These are phyloP conservation scores for Ophiodon elongatus DNA, from an alignment of 2,113 vertebrate genomes.

Conservation along the genomic window DNA sequence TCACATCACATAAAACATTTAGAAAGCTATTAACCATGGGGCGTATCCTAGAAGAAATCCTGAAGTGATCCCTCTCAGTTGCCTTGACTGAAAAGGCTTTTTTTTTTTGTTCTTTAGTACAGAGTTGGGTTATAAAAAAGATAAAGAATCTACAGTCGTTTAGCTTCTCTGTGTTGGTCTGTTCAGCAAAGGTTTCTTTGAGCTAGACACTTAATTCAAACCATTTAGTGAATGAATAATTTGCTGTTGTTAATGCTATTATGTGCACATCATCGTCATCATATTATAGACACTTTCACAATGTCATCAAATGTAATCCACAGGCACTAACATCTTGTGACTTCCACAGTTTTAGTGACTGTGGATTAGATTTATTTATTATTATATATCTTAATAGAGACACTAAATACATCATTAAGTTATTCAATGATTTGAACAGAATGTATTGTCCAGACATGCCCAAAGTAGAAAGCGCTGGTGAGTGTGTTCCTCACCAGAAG, in stretches of 20 bases:
- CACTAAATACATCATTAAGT: not conserved
- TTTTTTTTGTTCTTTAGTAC: not conserved
- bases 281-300: not conserved
- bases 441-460: not conserved
- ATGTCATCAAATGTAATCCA: not conserved
- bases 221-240: not conserved
- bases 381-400: not conserved
- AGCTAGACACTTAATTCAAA: not conserved
- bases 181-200: not conserved
- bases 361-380: not conserved
- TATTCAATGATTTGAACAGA: not conserved
- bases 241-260: not conserved
- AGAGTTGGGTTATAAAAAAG: not conserved
- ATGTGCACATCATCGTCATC: not conserved
- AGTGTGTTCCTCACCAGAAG: not conserved
- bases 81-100: not conserved
- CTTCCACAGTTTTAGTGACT: not conserved
- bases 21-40: not conserved
- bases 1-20: not conserved
- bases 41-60: not conserved
- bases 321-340: not conserved
- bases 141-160: not conserved
- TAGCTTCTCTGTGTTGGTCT: not conserved
- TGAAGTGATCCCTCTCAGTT: not conserved
- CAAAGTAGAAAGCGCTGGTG: not conserved